phyloP scores from a whole-genome alignment of 2,797 vertebrate species.

The Siniperca undulata region DNA sequence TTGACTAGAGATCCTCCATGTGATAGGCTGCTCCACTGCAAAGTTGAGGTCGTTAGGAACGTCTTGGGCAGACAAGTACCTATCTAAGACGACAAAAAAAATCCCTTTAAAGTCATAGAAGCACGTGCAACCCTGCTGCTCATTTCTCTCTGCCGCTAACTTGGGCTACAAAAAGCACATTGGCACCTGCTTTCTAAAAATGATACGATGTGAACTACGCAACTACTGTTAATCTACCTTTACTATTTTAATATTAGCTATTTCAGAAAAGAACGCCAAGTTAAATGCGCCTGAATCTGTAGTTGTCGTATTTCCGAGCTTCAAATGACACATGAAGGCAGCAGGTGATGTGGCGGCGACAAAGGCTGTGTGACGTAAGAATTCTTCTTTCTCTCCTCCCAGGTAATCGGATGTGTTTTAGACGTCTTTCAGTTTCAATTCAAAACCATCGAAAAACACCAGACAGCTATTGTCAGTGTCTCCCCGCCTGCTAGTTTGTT shows the following conservation, averaged over 20 bases:
- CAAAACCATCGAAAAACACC: background rate
- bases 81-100: background rate
- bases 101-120: accelerated
- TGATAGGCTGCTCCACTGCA: background rate
- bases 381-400: slow-evolving; percentile 32
- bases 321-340: slow-evolving; percentile 32
- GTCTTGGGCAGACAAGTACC: accelerated
- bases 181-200: background rate
- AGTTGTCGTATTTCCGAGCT: slow-evolving; percentile 9
- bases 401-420: slow-evolving; percentile 34
- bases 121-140: accelerated
- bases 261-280: accelerated
- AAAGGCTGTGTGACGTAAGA: slow-evolving; percentile 75
- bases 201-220: background rate
- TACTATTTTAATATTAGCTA: background rate
- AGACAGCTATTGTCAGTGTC: background rate
- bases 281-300: accelerated
- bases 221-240: accelerated
- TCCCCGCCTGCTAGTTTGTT: background rate
- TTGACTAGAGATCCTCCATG: background rate
- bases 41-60: background rate
- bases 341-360: slow-evolving; percentile 58
- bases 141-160: accelerated
- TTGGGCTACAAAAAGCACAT: background rate
- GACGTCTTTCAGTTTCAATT: slow-evolving; percentile 47